Conservation (phyloP, 64 coral and sea anemone genomes). For the Montipora sp. region DNA sequence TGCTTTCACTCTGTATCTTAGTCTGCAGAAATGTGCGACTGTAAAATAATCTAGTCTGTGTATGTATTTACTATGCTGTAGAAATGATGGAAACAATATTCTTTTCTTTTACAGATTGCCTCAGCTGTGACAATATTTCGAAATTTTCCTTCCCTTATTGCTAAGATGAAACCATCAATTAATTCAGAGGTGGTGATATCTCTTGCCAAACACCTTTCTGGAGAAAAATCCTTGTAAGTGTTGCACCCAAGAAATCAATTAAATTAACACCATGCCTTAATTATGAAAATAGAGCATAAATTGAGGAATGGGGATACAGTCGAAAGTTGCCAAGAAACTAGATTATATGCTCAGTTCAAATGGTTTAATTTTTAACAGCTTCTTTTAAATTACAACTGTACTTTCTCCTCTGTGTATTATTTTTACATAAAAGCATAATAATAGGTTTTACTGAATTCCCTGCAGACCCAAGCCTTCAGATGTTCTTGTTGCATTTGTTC, state of each 20-base stretch:
- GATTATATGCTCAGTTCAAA: not conserved
- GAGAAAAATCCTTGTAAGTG: conserved; percentile 47
- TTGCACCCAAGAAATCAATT: conserved; percentile 10
- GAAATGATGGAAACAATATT: not conserved
- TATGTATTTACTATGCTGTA: not conserved
- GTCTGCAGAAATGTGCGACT: too few species aligned
- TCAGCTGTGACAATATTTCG: conserved; percentile 49
- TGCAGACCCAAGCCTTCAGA: not conserved
- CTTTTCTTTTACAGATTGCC: conserved; percentile 38
- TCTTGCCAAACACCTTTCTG: conserved; percentile 45
- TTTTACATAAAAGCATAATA: not conserved
- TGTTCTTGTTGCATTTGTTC: not conserved
- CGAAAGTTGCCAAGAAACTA: not conserved
- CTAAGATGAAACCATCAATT: conserved; percentile 24
- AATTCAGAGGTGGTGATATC: conserved; percentile 12
- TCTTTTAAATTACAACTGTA: not conserved
- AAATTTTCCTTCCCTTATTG: conserved; percentile 44
- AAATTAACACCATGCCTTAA: not conserved
- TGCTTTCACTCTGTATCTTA: not conserved
- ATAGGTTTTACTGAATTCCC: not conserved
- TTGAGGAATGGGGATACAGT: not conserved
- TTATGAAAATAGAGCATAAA: not conserved
- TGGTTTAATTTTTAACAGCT: not conserved
- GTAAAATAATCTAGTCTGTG: not conserved
- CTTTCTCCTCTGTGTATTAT: conserved; percentile 1